These are phyloP conservation scores for Lasioglossum zephyrum DNA, from an alignment of 2,888 invertebrate species.

Conservation along the genomic window DNA sequence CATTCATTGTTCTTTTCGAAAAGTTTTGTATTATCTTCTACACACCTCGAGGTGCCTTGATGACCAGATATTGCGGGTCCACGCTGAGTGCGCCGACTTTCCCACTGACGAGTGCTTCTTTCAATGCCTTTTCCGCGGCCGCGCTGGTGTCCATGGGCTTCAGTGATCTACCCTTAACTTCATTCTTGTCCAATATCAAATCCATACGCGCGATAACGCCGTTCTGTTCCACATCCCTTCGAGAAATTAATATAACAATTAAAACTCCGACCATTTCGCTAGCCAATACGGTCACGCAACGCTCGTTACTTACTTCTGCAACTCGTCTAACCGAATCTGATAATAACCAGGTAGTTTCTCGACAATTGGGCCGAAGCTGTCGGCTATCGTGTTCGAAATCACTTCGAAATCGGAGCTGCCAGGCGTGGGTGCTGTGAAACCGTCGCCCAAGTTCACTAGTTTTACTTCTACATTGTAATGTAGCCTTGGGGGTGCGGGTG, in stretches of 20 bases:
- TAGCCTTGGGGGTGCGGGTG: conserved; percentile 88
- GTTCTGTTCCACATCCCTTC: conserved; percentile 85
- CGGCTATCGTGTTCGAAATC: conserved; percentile 88
- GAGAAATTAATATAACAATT: not conserved
- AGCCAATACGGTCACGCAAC: too few species aligned
- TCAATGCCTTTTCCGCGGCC: conserved; percentile 86
- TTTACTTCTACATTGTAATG: conserved; percentile 90
- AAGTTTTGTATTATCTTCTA: not conserved
- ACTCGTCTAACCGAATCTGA: conserved; percentile 88
- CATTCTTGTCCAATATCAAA: conserved; percentile 89
- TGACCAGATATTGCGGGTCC: conserved; percentile 92
- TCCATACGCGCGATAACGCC: conserved; percentile 91
- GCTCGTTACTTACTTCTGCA: conserved; percentile 86
- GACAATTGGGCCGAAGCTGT: conserved; percentile 88
- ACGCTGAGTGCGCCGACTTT: conserved; percentile 92
- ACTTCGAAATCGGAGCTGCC: conserved; percentile 91
- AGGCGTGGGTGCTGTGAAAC: conserved; percentile 90
- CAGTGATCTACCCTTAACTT: conserved; percentile 81
- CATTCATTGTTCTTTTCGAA: not conserved
- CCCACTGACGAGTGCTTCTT: conserved; percentile 90
- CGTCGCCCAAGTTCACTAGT: conserved; percentile 91
- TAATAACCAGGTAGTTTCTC: conserved; percentile 89
- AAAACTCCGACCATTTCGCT: not conserved
- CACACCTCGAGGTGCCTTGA: conserved; percentile 89
- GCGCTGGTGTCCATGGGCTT: conserved; percentile 78